A percentile compares a stretch with the other conserved stretches of the same genome.
phyloP scores from a whole-genome alignment of 2,113 vertebrate genomes.

The Pseudorasbora parva region DNA sequence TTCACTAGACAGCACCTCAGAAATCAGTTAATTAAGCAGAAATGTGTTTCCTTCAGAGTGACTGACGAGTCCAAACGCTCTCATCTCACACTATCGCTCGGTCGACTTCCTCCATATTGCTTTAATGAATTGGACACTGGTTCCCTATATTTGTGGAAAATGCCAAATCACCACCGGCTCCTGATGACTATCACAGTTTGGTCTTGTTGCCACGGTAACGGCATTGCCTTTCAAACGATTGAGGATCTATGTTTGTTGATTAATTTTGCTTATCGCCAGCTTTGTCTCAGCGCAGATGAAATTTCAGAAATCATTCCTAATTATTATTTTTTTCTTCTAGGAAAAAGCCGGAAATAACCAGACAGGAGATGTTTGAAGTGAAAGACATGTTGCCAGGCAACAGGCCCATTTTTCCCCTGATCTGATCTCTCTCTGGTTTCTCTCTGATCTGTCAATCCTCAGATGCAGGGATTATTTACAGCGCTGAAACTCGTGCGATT shows the following conservation, averaged over 20 bases:
- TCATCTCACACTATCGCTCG: background rate
- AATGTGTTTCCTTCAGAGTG: no score
- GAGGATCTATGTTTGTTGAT: background rate
- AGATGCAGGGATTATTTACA: background rate
- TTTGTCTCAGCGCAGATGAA: slow-evolving; percentile 39
- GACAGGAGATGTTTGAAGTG: slow-evolving; percentile 71
- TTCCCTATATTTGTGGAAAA: background rate
- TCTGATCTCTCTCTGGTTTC: slow-evolving; percentile 61
- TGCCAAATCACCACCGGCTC: background rate
- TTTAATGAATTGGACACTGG: background rate
- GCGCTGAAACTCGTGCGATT: background rate
- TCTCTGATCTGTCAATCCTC: slow-evolving; percentile 60
- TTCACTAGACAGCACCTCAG: background rate
- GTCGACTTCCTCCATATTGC: background rate
- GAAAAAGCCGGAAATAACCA: slow-evolving; percentile 63
- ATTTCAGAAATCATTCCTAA: slow-evolving; percentile 59
- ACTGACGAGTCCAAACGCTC: background rate
- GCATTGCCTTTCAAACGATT: slow-evolving; percentile 12
- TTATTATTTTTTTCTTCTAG: slow-evolving; percentile 54
- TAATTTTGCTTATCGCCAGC: background rate
- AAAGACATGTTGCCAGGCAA: slow-evolving; percentile 80
- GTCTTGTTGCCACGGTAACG: slow-evolving; percentile 21
- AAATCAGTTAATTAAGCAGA: background rate
- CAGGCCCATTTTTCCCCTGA: slow-evolving; percentile 64
- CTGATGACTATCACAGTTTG: background rate